Evolutionary conservation across 2,888 invertebrate species (phyloP).

Genomic region (Amblyteles armatorius): DNA sequence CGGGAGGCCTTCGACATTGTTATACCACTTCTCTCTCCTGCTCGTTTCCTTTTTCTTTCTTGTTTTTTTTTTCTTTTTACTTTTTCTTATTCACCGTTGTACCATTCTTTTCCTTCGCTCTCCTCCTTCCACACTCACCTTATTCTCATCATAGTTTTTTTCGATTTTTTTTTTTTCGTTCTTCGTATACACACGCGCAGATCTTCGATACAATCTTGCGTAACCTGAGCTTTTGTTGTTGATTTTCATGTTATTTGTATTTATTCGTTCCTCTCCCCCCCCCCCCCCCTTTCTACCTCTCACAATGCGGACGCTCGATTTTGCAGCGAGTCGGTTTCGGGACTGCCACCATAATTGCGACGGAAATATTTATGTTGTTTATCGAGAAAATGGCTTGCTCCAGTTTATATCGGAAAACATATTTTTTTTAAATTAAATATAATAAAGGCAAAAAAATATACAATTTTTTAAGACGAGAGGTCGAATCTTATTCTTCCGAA

Average conservation of each 20-base stretch:
- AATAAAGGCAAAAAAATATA: too few species aligned
- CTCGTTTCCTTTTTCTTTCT: constrained; percentile 25
- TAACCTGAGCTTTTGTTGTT: neutral
- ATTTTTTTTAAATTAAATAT: neutral
- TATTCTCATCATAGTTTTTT: constrained; percentile 6
- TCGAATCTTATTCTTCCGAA: neutral
- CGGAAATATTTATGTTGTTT: too few species aligned
- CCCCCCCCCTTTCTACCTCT: neutral
- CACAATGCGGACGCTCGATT: neutral
- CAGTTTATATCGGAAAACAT: too few species aligned
- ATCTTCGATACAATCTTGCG: constrained; percentile 6
- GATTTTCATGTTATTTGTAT: neutral
- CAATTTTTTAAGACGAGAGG: neutral
- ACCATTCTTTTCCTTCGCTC: constrained; percentile 7
- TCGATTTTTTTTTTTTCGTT: constrained; percentile 23
- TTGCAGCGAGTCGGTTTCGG: neutral
- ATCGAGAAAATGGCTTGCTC: too few species aligned
- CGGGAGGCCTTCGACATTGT: constrained; percentile 33
- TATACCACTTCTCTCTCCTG: constrained; percentile 9
- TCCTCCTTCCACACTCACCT: constrained; percentile 23
- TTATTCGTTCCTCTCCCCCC: neutral
- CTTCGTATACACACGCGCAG: neutral
- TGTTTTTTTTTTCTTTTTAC: neutral
- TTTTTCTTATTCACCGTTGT: constrained; percentile 10
- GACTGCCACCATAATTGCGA: neutral